Evolutionary conservation across 1,140 invertebrate species (phyloP), one percentile per base, ranked within the genome.

Genomic region (Ridgeia piscesae): DNA sequence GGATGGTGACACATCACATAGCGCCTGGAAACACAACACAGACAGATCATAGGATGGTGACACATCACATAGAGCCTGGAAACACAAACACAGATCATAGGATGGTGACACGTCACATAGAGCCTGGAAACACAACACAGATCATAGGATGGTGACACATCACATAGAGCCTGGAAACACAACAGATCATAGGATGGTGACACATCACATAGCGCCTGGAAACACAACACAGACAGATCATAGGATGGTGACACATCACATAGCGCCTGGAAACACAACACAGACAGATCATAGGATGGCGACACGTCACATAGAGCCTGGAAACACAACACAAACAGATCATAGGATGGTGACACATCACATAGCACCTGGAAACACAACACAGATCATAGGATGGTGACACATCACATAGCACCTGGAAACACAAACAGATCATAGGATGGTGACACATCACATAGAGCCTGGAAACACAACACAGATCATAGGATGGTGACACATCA

Each of bases 361-460:
- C 27, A 48, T 35, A 33, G 33, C 11, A 77, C 35, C 1, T 21
- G 48, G 58, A 77, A 77, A 77, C 27, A 77, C 58, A 77, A 77
- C 58, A 77, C 58, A 77, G 58, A 77, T 77, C 58, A 77, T 77
- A 8, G 17, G 58, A 2, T 77, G 58, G 58, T 77, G 2, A 77
- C 27, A 77, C 27, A 9, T 77, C 11, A 77, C 58, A 77, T 77
- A 77, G 58, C 11, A 21, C 42, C 42, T 77, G 58, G 2, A 77
- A 77, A 77, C 4, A 14, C 58, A 17, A 77, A 77, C 58, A 1
- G 35, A 91, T 91, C 48, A 93, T 94, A 93, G 0, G 94, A 94
- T 21, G 93, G 93, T 8, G 93, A 91, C 90, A 33, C 77, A 77
- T 77, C 17, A 31, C 14, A 27, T 77, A 77, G 58, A 77, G 58